Base-by-base conservation (phyloP, 1,140 invertebrate species). In the Ridgeia piscesae region DNA sequence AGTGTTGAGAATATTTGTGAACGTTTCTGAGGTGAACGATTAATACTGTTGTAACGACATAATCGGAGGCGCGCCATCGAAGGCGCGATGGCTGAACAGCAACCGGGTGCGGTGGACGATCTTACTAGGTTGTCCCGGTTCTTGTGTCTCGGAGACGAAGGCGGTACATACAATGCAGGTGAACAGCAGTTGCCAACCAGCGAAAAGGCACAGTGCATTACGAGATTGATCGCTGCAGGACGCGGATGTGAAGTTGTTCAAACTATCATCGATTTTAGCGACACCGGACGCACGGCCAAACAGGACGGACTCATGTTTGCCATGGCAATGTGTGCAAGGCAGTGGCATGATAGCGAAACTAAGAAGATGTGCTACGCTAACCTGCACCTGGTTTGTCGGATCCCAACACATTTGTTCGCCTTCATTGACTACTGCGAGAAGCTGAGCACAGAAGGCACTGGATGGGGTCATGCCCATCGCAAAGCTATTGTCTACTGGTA, bases 401-500 rank as follows among this genome's bases (percentile, higher is more conserved):
- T 31, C 58, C 95, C 97, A 8, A 95, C 97, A 92, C 94, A 97
- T 91, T 96, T 97, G 94, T 96, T 97, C 95, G 94, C 96, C 21
- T 97, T 97, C 92, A 96, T 96, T 35, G 96, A 97, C 93, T 97
- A 96, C 92, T 95, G 95, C 93, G 96, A 95, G 94, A 95, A 96
- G 95, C 94, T 96, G 14, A 77, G 58, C 27, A 95, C n/a, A n/a
- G n/a, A 95, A 91, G 95, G 33, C 1, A 94, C 93, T 89, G 95
- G 97, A 91, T 97, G 96, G 96, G 97, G 97, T 88, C 95, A 96
- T 93, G 97, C 97, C 1, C 96, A 96, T 96, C 96, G 97, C 92
- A 97, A 95, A 93, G 96, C 96, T 92, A 95, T 97, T 1, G 95
- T 95, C 88, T 95, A 96, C 21, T 97, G 97, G 97, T 97, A 97